Evolutionary conservation across 2,113 vertebrate species (phyloP).

Genomic region (Hyla sarda): DNA sequence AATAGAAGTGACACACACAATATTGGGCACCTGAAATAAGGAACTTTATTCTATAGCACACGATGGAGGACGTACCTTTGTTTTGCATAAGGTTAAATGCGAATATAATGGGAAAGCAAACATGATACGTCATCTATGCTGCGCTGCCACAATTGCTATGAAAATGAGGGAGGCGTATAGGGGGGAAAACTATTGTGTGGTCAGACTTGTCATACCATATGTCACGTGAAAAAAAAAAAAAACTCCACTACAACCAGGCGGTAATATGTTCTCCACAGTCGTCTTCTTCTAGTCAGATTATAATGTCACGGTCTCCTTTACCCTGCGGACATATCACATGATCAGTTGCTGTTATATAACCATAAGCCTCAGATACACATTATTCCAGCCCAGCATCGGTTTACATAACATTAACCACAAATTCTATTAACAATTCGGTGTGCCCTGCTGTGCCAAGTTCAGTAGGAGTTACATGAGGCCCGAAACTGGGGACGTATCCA

Average conservation of each 20-base stretch:
- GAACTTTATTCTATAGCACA: not conserved
- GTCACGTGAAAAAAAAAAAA: not conserved
- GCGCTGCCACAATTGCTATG: slow-evolving; percentile 10
- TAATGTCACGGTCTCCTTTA: not conserved
- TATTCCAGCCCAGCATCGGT: not conserved
- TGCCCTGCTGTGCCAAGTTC: not conserved
- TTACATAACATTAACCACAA: not conserved
- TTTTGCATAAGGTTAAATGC: not conserved
- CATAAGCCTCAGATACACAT: slow-evolving; percentile 7
- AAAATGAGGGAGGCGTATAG: slow-evolving; percentile 1
- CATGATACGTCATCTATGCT: not conserved
- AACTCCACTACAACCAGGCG: not conserved
- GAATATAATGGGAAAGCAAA: slow-evolving; percentile 23
- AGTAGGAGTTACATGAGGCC: not conserved
- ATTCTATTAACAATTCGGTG: not conserved
- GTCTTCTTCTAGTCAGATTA: not conserved
- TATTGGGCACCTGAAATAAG: not conserved
- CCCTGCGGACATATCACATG: not conserved
- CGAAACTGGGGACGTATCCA: not conserved
- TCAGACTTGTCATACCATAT: not conserved
- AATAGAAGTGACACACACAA: not conserved
- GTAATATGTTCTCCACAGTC: not conserved
- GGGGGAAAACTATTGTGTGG: not conserved
- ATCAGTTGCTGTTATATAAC: slow-evolving; percentile 9
- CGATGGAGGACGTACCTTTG: not conserved